Percentiles rank a stretch among this genome's conserved stretches.
Evolutionary conservation across 1,140 invertebrate species (phyloP).

Genomic region (Temnothorax curvispinosus): DNA sequence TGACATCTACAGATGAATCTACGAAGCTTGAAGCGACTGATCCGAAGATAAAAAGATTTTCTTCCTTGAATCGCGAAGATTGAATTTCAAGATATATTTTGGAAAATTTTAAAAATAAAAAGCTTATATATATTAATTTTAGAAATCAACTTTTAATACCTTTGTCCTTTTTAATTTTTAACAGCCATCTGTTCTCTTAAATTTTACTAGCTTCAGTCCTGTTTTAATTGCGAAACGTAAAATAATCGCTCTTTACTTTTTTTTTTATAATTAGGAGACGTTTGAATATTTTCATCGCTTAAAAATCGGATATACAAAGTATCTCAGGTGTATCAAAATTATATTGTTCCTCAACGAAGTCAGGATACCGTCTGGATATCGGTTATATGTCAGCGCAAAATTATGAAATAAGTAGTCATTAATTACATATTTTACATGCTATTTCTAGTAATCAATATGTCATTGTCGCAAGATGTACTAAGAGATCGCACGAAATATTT

Average conservation of each 20-base stretch:
- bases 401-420: not conserved
- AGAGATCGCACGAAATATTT: slow-evolving; percentile 43
- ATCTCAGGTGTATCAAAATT: not conserved
- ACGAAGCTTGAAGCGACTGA: not conserved
- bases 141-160: not conserved
- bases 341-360: not conserved
- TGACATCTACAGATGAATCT: not conserved
- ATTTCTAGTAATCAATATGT: not conserved
- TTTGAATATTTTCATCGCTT: not conserved
- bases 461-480: slow-evolving; percentile 48
- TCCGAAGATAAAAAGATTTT: not conserved
- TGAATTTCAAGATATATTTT: not conserved
- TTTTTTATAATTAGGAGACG: not conserved
- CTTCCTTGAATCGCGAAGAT: not conserved
- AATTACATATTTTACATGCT: slow-evolving; percentile 5
- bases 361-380: not conserved
- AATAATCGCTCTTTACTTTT: not conserved
- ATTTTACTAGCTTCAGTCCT: not conserved
- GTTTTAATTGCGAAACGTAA: not conserved
- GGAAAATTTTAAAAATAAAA: not conserved
- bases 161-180: not conserved
- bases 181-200: not conserved
- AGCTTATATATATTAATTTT: not conserved
- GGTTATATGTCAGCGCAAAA: not conserved
- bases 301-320: not conserved